Conservation (phyloP, 2,888 invertebrate species). For the Drosophila heteroneura region DNA sequence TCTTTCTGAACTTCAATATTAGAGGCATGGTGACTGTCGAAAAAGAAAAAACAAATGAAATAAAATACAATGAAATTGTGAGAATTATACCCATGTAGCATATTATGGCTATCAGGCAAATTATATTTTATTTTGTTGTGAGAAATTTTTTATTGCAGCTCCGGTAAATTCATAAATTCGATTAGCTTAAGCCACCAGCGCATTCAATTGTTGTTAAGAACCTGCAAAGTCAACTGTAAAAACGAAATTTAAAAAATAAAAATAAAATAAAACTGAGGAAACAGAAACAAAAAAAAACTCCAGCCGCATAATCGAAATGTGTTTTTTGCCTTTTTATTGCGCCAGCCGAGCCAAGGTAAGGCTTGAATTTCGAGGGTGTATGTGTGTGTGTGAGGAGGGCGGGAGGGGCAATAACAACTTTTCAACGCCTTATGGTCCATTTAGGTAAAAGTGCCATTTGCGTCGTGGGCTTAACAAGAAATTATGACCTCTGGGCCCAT, state of each 20-base stretch:
- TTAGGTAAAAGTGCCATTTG: conserved; percentile 83
- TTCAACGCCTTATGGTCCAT: conserved; percentile 83
- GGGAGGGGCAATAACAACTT: conserved; percentile 69
- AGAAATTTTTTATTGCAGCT: conserved; percentile 63
- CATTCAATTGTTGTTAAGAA: conserved; percentile 71
- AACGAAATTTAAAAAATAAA: conserved; percentile 53
- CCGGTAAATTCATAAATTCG: conserved; percentile 62
- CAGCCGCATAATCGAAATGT: conserved; percentile 75
- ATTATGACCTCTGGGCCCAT: conserved; percentile 75
- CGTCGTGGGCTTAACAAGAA: conserved; percentile 81
- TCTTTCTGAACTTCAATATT: not conserved
- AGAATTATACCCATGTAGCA: conserved; percentile 38
- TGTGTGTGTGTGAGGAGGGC: conserved; percentile 14
- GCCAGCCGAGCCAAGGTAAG: conserved; percentile 52
- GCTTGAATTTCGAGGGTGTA: conserved; percentile 19
- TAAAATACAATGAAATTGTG: conserved; percentile 27
- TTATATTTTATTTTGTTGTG: conserved; percentile 64
- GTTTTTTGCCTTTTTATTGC: conserved; percentile 77
- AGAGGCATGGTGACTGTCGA: not conserved
- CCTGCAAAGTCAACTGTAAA: conserved; percentile 52
- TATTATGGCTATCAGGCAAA: conserved; percentile 64
- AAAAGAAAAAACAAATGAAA: conserved; percentile 36
- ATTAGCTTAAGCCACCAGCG: conserved; percentile 62
- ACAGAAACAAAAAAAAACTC: conserved; percentile 32
- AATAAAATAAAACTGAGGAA: conserved; percentile 20